phyloP scores from a whole-genome alignment of 2,113 vertebrate species.

The Gyps fulvus region DNA sequence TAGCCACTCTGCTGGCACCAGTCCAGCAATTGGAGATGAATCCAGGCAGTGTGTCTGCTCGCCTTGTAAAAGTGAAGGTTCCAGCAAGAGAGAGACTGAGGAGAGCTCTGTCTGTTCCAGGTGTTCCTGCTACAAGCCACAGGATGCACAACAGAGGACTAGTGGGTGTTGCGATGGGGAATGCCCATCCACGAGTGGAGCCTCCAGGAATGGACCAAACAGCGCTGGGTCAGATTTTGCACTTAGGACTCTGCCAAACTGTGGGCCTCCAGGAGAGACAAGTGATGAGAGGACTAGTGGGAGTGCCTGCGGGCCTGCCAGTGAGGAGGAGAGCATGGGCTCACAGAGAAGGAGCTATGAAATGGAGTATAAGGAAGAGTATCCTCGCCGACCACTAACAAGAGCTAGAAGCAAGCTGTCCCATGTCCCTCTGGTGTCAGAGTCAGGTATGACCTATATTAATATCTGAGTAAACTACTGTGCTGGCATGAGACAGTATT shows the following conservation, averaged over 20 bases:
- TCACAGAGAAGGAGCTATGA: conserved; percentile 64
- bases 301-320: conserved; percentile 58
- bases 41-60: conserved; percentile 71
- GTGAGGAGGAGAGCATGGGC: conserved; percentile 60
- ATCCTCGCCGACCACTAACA: conserved; percentile 89
- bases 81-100: conserved; percentile 54
- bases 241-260: conserved; percentile 74
- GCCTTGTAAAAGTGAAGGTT: conserved; percentile 61
- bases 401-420: conserved; percentile 89
- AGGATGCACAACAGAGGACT: conserved; percentile 69
- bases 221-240: conserved; percentile 71
- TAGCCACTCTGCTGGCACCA: conserved; percentile 44
- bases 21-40: conserved; percentile 50
- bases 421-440: conserved; percentile 83
- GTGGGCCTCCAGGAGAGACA: conserved; percentile 56
- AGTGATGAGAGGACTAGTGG: conserved; percentile 73
- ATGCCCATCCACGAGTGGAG: conserved; percentile 72
- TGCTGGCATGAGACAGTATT: background rate
- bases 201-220: conserved; percentile 69
- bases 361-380: conserved; percentile 69
- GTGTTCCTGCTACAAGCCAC: conserved; percentile 70
- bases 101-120: conserved; percentile 67
- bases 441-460: conserved; percentile 82
- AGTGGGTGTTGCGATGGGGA: conserved; percentile 67
- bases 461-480: background rate